Evolutionary conservation across 2,113 vertebrate species (phyloP).

Genomic region (Chrysochloris asiatica): DNA sequence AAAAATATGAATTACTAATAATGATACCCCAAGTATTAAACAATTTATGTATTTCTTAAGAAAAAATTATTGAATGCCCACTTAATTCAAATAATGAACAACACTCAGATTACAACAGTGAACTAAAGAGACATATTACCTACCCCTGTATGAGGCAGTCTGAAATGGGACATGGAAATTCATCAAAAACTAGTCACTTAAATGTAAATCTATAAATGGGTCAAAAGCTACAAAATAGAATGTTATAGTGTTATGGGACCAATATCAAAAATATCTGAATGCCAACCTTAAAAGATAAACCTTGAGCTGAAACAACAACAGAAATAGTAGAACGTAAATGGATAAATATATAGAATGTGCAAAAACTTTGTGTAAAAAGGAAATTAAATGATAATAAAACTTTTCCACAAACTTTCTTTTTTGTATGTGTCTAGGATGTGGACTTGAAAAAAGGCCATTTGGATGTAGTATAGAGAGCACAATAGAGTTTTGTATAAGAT

Average conservation of each 20-base stretch:
- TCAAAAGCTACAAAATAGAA: neutral
- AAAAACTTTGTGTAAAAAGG: too few relatives aligned
- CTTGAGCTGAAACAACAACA: neutral
- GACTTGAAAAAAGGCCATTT: neutral
- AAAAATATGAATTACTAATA: conserved; percentile 19
- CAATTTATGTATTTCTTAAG: neutral
- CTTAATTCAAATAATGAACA: neutral
- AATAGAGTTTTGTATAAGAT: neutral
- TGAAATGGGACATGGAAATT: neutral
- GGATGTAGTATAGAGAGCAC: neutral
- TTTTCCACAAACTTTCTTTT: too few relatives aligned
- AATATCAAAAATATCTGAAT: neutral
- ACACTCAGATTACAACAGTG: neutral
- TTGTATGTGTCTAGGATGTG: neutral
- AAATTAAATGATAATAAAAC: too few relatives aligned
- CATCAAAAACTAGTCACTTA: neutral
- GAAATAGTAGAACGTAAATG: neutral
- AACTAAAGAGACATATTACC: neutral
- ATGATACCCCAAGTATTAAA: neutral
- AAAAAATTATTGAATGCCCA: neutral
- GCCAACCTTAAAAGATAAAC: neutral
- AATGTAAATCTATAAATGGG: too few relatives aligned
- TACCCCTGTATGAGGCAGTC: neutral
- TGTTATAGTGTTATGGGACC: neutral
- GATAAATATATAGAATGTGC: neutral